phyloP scores from a whole-genome alignment of 2,888 invertebrate genomes.

The Fabriciana adippe region DNA sequence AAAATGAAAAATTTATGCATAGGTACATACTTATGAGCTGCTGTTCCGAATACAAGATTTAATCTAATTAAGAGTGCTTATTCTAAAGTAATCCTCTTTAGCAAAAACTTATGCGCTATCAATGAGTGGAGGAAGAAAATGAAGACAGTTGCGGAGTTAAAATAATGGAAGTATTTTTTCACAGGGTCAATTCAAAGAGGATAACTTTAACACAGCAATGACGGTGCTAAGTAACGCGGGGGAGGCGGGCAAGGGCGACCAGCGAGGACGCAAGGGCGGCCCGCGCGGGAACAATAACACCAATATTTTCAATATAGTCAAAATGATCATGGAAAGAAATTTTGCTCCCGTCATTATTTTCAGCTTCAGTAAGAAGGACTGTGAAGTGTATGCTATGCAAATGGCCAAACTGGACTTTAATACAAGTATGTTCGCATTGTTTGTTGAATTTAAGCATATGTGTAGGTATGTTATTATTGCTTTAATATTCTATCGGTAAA shows the following conservation, averaged over 20 bases:
- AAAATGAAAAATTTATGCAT: background rate
- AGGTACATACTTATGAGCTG: too few species aligned
- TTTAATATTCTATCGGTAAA: background rate
- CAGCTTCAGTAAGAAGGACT: slow-evolving; percentile 99
- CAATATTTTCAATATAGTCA: slow-evolving; percentile 98
- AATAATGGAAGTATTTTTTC: background rate
- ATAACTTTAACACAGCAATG: slow-evolving; percentile 99
- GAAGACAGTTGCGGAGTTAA: too few species aligned
- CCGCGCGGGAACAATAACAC: slow-evolving; percentile 85
- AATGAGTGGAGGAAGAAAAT: too few species aligned
- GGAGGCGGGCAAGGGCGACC: slow-evolving; percentile 92
- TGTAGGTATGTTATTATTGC: background rate
- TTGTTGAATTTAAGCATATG: background rate
- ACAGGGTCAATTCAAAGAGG: slow-evolving; percentile 96
- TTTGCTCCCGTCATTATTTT: slow-evolving; percentile 99
- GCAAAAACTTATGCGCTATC: too few species aligned
- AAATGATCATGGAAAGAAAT: slow-evolving; percentile 99
- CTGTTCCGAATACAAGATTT: too few species aligned
- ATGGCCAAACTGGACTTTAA: slow-evolving; percentile 99
- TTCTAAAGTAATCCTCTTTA: too few species aligned
- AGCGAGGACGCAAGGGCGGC: slow-evolving; percentile 89
- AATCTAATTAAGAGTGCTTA: too few species aligned
- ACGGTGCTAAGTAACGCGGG: slow-evolving; percentile 90
- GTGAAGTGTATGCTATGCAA: slow-evolving; percentile 97
- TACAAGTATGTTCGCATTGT: slow-evolving; percentile 81